Evolutionary conservation across 1,140 invertebrate genomes (phyloP).

Genomic region (Sipha flava): DNA sequence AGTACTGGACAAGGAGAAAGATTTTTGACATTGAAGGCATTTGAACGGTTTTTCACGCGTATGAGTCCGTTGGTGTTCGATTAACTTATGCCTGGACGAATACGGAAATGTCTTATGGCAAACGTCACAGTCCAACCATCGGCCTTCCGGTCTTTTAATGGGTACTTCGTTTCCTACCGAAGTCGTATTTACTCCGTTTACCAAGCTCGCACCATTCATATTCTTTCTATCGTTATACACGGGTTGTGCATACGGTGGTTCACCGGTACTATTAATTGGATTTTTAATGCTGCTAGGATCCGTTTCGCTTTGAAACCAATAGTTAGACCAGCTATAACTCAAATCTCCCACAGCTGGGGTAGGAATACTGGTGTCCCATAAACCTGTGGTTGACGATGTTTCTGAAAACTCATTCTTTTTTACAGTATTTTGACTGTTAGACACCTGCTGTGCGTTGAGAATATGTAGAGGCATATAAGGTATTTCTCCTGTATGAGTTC

Average conservation of each 20-base stretch:
- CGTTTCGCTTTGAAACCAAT: not conserved
- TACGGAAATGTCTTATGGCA: conserved; percentile 27
- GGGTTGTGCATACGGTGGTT: not conserved
- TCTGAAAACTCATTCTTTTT: not conserved
- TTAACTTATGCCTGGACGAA: conserved; percentile 18
- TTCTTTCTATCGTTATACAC: not conserved
- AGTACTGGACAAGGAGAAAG: conserved; percentile 1
- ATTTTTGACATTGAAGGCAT: conserved; percentile 53
- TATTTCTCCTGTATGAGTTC: conserved; percentile 34
- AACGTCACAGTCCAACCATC: conserved; percentile 17
- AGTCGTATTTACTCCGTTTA: not conserved
- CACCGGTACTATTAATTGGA: not conserved
- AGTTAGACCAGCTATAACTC: conserved; percentile 3
- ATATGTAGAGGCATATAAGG: conserved; percentile 22
- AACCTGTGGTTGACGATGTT: conserved; percentile 6
- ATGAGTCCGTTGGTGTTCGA: conserved; percentile 54
- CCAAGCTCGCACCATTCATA: not conserved
- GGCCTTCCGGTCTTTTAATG: not conserved
- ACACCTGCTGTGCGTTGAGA: not conserved
- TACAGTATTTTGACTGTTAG: conserved; percentile 22
- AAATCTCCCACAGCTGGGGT: not conserved
- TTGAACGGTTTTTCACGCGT: conserved; percentile 67
- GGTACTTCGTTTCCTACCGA: not conserved
- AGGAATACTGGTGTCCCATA: not conserved
- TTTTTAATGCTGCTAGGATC: not conserved